Base-by-base conservation (phyloP, 2,888 invertebrate species). In the Myathropa florea region DNA sequence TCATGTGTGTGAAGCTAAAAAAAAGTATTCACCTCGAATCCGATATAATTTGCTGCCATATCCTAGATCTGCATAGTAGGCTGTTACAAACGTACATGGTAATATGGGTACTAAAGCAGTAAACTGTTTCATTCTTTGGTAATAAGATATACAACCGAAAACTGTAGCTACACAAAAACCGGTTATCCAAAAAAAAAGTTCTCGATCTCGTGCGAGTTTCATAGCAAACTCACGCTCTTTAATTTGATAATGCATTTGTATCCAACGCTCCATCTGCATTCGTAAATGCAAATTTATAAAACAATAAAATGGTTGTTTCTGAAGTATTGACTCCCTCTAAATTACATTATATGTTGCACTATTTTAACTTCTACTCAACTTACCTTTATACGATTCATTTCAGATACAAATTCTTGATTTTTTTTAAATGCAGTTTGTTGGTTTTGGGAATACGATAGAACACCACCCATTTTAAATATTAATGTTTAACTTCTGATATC, bases 191-290 rank as follows among this genome's bases (percentile, higher is more conserved):
- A 95, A 94, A 90, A 96, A 95, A 23, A 96, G 92, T 90, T 97
- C 97, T 88, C 97, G 93, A 88, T 94, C 94, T 90, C 94, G 94
- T 0, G 97, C 96, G 80, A 96, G 94, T 91, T 95, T 94, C 92
- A 95, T 93, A 0, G 97, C 96, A 92, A 95, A 93, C 92, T 95
- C 94, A 83, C 96, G 93, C 91, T 96, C 96, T 90, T 96, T 94
- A 93, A 97, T 95, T 92, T 96, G 96, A 92, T 96, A 95, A 91
- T 95, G 96, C 94, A 97, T 94, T 90, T 96, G 96, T 88, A 97
- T 95, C 93, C 97, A 96, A 82, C 96, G 93, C 90, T 96, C 96
- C 94, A 96, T 94, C 96, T 95, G 88, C 82, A 92, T 39, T 33
- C 23, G 46, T 12, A 64, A 57, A 30, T 28, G 57, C 26, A 65